A percentile compares a stretch with the other conserved stretches of the same genome.
These are phyloP conservation scores for Anarsia innoxiella DNA, from an alignment of 2,888 invertebrate species.

Conservation along the genomic window DNA sequence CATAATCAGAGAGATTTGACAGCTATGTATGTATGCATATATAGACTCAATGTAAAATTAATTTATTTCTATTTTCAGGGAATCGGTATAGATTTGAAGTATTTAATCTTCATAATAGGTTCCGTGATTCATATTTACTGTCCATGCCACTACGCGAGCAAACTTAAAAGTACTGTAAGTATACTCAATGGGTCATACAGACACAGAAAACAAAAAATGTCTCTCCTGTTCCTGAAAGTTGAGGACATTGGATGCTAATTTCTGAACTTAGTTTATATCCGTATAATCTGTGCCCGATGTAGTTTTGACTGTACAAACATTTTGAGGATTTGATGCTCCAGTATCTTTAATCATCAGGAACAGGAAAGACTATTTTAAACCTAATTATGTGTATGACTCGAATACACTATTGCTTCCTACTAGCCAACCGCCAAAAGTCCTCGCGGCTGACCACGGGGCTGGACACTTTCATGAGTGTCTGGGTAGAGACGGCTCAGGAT, in stretches of 20 bases:
- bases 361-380: too few species aligned
- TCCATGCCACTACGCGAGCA: conserved; percentile 46
- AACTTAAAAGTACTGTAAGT: conserved; percentile 38
- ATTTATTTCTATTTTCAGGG: conserved; percentile 22
- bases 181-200: not conserved
- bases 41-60: not conserved
- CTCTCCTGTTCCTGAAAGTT: too few species aligned
- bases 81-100: conserved; percentile 39
- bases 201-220: too few species aligned
- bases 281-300: too few species aligned
- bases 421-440: not conserved
- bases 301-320: too few species aligned
- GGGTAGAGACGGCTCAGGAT: too few species aligned
- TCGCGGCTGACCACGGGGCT: not conserved
- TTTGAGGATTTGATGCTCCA: too few species aligned
- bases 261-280: too few species aligned
- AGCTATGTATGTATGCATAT: not conserved
- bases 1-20: not conserved
- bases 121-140: conserved; percentile 40
- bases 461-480: too few species aligned
- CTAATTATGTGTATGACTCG: too few species aligned
- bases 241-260: too few species aligned
- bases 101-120: conserved; percentile 36
- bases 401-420: not conserved
- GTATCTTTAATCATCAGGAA: too few species aligned